phyloP scores from a whole-genome alignment of 2,797 vertebrate genomes.

The Perodicticus potto region DNA sequence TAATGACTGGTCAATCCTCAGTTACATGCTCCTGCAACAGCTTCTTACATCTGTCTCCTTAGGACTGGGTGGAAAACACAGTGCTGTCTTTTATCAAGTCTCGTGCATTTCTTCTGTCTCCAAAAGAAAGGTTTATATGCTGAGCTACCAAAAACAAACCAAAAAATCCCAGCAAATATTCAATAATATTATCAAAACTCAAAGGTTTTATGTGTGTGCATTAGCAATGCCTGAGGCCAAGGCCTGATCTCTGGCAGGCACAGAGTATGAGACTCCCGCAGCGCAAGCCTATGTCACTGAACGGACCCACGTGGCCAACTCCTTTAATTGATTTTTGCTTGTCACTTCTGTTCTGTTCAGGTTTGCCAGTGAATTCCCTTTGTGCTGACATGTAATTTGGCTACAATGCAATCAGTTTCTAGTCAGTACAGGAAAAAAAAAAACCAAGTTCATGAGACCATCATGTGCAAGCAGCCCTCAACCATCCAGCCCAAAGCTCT shows the following conservation, averaged over 20 bases:
- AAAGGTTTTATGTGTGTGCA: neutral
- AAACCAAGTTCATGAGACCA: neutral
- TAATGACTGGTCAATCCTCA: neutral
- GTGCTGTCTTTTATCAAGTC: neutral
- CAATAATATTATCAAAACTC: conserved; percentile 1
- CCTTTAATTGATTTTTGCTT: conserved; percentile 20
- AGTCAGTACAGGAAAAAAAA: neutral
- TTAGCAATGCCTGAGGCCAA: neutral
- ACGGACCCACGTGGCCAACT: neutral
- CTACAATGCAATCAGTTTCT: neutral
- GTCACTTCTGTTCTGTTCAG: conserved; percentile 46
- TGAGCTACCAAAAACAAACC: neutral
- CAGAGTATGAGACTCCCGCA: neutral
- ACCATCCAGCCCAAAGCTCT: neutral
- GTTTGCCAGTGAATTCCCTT: conserved; percentile 41
- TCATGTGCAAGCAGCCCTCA: neutral
- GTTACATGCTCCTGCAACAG: neutral
- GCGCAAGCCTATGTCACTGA: neutral
- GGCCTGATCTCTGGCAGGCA: neutral
- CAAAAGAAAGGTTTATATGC: neutral
- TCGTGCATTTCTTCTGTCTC: neutral
- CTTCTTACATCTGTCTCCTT: neutral
- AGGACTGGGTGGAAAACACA: conserved; percentile 21
- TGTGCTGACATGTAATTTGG: conserved; percentile 61
- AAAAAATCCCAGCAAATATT: neutral